These are phyloP conservation scores for Menidia beryllina DNA, from an alignment of 2,113 vertebrate species.

Conservation along the genomic window DNA sequence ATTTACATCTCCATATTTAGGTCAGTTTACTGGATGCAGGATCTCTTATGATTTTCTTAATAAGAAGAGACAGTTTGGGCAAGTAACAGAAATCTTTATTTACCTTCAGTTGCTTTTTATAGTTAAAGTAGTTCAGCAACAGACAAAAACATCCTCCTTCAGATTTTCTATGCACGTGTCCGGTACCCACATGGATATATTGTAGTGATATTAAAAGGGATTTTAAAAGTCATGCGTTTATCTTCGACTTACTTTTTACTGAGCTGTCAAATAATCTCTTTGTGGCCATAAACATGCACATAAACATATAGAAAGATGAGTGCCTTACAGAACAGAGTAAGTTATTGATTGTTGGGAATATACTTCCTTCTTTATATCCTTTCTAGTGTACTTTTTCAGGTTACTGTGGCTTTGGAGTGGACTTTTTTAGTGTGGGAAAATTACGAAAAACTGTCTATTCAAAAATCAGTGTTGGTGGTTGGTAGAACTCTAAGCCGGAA, in stretches of 20 bases:
- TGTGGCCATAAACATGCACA: background rate
- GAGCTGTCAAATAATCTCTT: slow-evolving; percentile 32
- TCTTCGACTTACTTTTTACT: slow-evolving; percentile 43
- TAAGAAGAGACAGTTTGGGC: slow-evolving; percentile 13
- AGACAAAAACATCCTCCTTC: slow-evolving; percentile 66
- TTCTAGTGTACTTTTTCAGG: background rate
- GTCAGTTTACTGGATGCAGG: too few species aligned
- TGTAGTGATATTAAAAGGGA: slow-evolving; percentile 71
- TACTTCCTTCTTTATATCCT: background rate
- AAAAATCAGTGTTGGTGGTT: too few species aligned
- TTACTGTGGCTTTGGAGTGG: background rate
- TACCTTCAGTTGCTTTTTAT: slow-evolving; percentile 31
- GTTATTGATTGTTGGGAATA: slow-evolving; percentile 48
- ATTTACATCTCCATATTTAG: too few species aligned
- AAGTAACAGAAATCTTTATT: slow-evolving; percentile 35
- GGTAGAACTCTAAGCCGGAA: too few species aligned
- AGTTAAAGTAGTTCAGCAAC: slow-evolving; percentile 31
- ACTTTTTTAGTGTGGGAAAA: background rate
- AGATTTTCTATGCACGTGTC: slow-evolving; percentile 71
- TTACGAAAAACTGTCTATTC: too few species aligned
- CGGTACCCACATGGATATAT: slow-evolving; percentile 61
- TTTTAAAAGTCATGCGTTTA: slow-evolving; percentile 74
- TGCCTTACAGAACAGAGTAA: slow-evolving; percentile 46
- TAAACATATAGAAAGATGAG: slow-evolving; percentile 9
- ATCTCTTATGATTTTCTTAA: too few species aligned